A percentile compares a stretch with the other conserved stretches of the same genome.
Evolutionary conservation across 1,140 invertebrate genomes (phyloP).

Genomic region (Drosophila melanica): DNA sequence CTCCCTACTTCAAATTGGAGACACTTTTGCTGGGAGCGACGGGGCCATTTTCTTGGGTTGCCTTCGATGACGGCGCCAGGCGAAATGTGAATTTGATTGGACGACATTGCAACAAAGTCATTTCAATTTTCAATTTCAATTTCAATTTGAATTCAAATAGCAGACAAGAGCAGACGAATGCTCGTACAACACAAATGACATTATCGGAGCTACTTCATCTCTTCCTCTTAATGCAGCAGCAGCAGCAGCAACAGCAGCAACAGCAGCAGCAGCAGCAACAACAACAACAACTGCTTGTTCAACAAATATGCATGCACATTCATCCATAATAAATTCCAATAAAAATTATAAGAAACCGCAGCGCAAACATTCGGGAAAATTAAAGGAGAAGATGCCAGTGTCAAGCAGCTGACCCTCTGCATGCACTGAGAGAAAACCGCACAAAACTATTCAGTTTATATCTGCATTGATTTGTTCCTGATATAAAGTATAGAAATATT

Average conservation of each 20-base stretch:
- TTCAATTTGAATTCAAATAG: conserved; percentile 64
- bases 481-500: no score
- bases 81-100: conserved; percentile 51
- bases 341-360: conserved; percentile 47
- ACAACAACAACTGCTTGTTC: conserved; percentile 4
- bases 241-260: conserved; percentile 16
- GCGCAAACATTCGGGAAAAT: conserved; percentile 29
- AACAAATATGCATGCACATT: conserved; percentile 42
- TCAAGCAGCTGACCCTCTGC: conserved; percentile 10
- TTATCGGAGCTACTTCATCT: conserved; percentile 61
- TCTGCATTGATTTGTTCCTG: no score
- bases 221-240: conserved; percentile 50
- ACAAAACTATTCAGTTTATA: no score
- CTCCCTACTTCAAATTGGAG: not conserved
- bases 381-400: conserved; percentile 28
- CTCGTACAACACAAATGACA: conserved; percentile 47
- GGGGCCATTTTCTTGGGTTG: not conserved
- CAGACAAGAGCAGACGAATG: conserved; percentile 31
- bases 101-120: conserved; percentile 80
- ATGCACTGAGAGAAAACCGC: conserved; percentile 12
- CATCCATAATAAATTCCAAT: conserved; percentile 74
- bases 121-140: conserved; percentile 73
- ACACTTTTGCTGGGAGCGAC: no score
- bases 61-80: conserved; percentile 16
- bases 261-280: not conserved